Percentiles rank a stretch among this genome's conserved stretches.
Evolutionary conservation across 64 coral and sea anemone genomes (phyloP).

Genomic region (Pocillopora verrucosa): DNA sequence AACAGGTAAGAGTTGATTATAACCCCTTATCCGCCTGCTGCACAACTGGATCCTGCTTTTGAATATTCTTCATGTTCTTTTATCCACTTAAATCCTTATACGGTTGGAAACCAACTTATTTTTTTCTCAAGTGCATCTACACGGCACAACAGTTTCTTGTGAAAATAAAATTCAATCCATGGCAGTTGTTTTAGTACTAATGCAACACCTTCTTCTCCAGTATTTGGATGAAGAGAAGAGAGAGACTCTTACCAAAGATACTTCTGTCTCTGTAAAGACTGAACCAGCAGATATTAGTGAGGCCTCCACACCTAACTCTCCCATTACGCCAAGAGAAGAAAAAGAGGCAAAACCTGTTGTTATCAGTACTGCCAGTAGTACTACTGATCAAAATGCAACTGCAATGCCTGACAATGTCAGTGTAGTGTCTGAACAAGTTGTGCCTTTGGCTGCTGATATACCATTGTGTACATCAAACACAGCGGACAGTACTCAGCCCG

Average conservation of each 20-base stretch:
- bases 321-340: slow-evolving; percentile 67
- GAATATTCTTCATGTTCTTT: too few relatives aligned
- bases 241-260: slow-evolving; percentile 20
- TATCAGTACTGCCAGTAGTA: slow-evolving; percentile 69
- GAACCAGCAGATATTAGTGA: slow-evolving; percentile 58
- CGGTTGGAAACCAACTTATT: too few relatives aligned
- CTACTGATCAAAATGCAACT: slow-evolving; percentile 21
- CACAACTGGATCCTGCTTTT: too few relatives aligned
- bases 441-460: slow-evolving; percentile 21
- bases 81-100: too few relatives aligned
- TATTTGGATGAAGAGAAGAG: slow-evolving; percentile 53
- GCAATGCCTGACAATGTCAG: not conserved
- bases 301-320: slow-evolving; percentile 66
- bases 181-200: not conserved
- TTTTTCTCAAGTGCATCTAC: too few relatives aligned
- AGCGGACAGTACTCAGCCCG: slow-evolving; percentile 6
- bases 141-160: too few relatives aligned
- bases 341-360: slow-evolving; percentile 47
- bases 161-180: too few relatives aligned
- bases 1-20: slow-evolving; percentile 12
- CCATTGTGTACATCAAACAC: slow-evolving; percentile 8
- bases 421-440: slow-evolving; percentile 18
- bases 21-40: not conserved
- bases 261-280: slow-evolving; percentile 29
- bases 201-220: not conserved